Percentiles rank a stretch among this genome's conserved stretches.
These are phyloP conservation scores for Pagetopsis macropterus DNA, from an alignment of 2,797 vertebrate genomes.

Conservation along the genomic window DNA sequence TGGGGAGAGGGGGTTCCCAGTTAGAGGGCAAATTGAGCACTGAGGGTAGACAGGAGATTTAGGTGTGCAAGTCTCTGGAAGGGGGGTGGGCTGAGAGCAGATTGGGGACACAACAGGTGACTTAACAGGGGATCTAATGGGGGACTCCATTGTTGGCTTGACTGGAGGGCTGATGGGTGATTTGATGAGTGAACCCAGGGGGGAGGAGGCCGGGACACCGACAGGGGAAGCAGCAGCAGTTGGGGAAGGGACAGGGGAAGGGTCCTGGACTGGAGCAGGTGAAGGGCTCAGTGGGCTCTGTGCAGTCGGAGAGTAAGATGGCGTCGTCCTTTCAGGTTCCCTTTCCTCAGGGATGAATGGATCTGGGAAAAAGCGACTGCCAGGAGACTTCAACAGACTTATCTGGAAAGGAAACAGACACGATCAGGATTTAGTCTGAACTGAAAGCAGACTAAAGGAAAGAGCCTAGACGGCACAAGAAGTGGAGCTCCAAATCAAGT, in stretches of 20 bases:
- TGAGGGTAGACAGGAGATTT: conserved; percentile 79
- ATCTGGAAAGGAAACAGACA: conserved; percentile 55
- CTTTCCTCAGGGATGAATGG: conserved; percentile 78
- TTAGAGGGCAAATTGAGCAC: conserved; percentile 76
- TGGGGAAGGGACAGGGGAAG: conserved; percentile 54
- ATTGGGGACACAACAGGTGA: conserved; percentile 78
- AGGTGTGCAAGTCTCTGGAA: conserved; percentile 82
- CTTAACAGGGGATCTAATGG: conserved; percentile 73
- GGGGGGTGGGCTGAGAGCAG: conserved; percentile 86
- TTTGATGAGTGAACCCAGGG: conserved; percentile 18
- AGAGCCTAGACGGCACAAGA: too few relatives aligned
- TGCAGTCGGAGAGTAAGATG: conserved; percentile 59
- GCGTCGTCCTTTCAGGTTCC: conserved; percentile 33
- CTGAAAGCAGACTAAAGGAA: not conserved
- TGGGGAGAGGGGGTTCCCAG: conserved; percentile 85
- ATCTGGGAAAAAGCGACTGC: conserved; percentile 84
- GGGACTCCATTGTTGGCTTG: conserved; percentile 9
- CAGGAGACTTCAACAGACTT: conserved; percentile 74
- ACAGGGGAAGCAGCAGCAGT: conserved; percentile 9
- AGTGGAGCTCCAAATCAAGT: too few relatives aligned
- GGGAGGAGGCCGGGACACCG: conserved; percentile 19
- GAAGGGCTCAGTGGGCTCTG: conserved; percentile 66
- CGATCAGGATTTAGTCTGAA: conserved; percentile 2
- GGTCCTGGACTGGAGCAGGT: conserved; percentile 18
- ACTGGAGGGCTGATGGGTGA: conserved; percentile 52